phyloP scores from a whole-genome alignment of 2,797 vertebrate genomes.

The Glossophaga mutica region DNA sequence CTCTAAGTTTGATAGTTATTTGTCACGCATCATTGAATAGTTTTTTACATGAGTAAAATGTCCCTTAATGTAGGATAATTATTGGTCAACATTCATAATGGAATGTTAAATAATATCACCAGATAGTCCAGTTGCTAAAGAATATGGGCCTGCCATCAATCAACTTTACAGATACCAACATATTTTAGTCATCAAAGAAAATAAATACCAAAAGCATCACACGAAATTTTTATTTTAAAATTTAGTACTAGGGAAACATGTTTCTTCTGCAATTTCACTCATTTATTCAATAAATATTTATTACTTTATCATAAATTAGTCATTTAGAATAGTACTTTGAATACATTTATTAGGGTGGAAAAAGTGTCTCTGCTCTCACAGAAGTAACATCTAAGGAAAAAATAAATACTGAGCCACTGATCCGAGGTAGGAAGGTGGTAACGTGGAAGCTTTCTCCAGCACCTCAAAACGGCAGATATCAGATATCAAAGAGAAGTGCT shows the following conservation, averaged over 20 bases:
- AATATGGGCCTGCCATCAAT: neutral
- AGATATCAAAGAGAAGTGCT: neutral
- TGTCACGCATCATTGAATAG: neutral
- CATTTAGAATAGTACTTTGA: neutral
- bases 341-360: neutral
- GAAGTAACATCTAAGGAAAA: neutral
- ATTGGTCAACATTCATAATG: neutral
- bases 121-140: neutral
- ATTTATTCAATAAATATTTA: neutral
- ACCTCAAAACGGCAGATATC: neutral
- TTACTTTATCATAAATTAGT: neutral
- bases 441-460: neutral
- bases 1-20: neutral
- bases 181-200: neutral
- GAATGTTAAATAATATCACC: neutral
- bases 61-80: neutral
- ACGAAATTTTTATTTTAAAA: constrained; percentile 10
- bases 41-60: neutral
- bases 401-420: neutral
- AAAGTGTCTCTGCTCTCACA: neutral
- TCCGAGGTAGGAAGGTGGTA: neutral
- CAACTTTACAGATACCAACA: neutral
- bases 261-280: neutral
- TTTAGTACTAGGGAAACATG: neutral
- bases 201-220: neutral